Evolutionary conservation across 2,888 invertebrate species (phyloP).

Genomic region (Acronicta alni): DNA sequence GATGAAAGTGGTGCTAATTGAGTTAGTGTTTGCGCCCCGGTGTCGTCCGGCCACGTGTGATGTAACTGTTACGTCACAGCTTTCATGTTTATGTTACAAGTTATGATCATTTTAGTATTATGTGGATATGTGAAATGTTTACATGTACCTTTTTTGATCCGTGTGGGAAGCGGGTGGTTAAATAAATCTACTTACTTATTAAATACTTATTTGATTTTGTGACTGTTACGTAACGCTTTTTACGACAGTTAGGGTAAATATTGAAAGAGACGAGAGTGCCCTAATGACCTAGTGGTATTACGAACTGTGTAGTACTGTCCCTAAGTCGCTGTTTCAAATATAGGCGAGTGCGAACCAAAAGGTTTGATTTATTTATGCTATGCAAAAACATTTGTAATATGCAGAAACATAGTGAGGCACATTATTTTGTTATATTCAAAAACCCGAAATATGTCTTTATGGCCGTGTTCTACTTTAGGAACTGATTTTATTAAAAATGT

Average conservation of each 20-base stretch:
- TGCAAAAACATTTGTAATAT: too few relatives aligned
- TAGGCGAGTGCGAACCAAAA: too few relatives aligned
- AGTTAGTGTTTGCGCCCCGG: slow-evolving; percentile 70
- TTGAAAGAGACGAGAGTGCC: neutral
- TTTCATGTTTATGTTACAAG: slow-evolving; percentile 50
- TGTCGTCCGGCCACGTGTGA: slow-evolving; percentile 35
- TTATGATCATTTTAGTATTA: slow-evolving; percentile 35
- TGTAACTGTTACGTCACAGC: slow-evolving; percentile 62
- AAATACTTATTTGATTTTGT: slow-evolving; percentile 5
- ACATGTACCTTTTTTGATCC: slow-evolving; percentile 18
- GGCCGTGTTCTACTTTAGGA: too few relatives aligned
- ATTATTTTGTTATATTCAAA: too few relatives aligned
- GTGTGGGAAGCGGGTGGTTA: slow-evolving; percentile 23
- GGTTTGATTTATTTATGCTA: too few relatives aligned
- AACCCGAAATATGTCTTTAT: too few relatives aligned
- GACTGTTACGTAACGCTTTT: too few relatives aligned
- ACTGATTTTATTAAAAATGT: too few relatives aligned
- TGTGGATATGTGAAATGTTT: slow-evolving; percentile 37
- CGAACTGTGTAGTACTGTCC: too few relatives aligned
- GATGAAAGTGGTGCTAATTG: slow-evolving; percentile 83
- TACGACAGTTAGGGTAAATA: neutral
- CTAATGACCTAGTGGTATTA: neutral
- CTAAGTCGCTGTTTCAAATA: too few relatives aligned
- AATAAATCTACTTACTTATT: neutral
- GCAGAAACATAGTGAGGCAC: too few relatives aligned